phyloP scores from a whole-genome alignment of 1,140 invertebrate species.

The Zaprionus taronus region DNA sequence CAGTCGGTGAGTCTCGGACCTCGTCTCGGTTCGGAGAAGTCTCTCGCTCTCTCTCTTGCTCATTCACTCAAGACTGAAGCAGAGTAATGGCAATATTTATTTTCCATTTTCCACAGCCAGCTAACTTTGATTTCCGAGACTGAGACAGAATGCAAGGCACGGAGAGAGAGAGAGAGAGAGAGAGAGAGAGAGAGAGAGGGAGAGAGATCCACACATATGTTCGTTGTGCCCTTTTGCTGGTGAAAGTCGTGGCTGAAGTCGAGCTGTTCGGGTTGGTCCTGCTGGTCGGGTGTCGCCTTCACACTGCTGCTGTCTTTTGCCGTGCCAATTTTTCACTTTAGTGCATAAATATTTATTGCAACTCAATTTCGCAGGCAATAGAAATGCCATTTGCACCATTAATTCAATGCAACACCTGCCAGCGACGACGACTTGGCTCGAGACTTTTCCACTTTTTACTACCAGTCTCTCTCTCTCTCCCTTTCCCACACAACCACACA shows the following conservation, averaged over 20 bases:
- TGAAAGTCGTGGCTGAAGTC: constrained; percentile 1
- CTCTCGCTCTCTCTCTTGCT: neutral
- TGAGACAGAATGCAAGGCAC: neutral
- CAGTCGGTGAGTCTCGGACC: neutral
- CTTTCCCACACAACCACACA: neutral
- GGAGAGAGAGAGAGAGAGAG: neutral
- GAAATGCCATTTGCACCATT: constrained; percentile 82
- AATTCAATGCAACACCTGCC: constrained; percentile 82
- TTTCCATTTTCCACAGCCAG: constrained; percentile 54
- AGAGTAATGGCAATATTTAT: constrained; percentile 80
- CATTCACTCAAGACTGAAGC: constrained; percentile 46
- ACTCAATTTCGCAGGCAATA: constrained; percentile 82
- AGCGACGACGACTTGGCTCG: constrained; percentile 73
- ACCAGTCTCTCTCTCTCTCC: constrained; percentile 1
- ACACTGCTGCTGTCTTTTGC: constrained; percentile 58
- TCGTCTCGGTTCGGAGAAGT: neutral
- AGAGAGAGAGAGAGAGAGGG: constrained; percentile 14
- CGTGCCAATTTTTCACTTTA: constrained; percentile 80
- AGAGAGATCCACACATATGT: neutral
- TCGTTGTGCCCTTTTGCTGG: constrained; percentile 16
- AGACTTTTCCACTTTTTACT: constrained; percentile 52
- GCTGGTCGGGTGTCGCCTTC: constrained; percentile 20
- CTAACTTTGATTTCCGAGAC: constrained; percentile 62
- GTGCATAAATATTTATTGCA: constrained; percentile 83
- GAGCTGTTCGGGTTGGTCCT: neutral